A percentile compares a stretch with the other conserved stretches of the same genome.
Evolutionary conservation across 2,113 vertebrate genomes (phyloP).

Genomic region (Electrona antarctica): DNA sequence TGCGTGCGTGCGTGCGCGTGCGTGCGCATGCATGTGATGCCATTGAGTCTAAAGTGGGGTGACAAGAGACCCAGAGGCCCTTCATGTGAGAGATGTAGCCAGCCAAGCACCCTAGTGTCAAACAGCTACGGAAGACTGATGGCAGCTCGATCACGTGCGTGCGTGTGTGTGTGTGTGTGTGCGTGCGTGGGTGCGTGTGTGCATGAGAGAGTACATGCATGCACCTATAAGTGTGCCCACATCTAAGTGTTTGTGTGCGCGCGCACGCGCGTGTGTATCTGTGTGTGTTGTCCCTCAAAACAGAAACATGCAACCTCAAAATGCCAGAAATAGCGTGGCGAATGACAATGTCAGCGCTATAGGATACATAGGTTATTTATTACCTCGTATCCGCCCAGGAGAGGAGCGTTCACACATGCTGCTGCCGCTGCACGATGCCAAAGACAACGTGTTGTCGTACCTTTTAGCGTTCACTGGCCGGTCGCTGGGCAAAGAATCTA

Average conservation of each 20-base stretch:
- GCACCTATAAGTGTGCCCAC: neutral
- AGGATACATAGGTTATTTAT: slow-evolving; percentile 13
- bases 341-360: slow-evolving; percentile 49
- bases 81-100: slow-evolving; percentile 35
- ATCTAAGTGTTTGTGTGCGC: neutral
- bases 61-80: slow-evolving; percentile 54
- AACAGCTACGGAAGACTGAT: slow-evolving; percentile 65
- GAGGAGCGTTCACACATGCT: neutral
- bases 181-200: neutral
- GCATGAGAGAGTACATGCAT: neutral
- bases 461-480: neutral
- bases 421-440: slow-evolving; percentile 18
- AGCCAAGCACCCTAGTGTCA: slow-evolving; percentile 59
- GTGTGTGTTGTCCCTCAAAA: slow-evolving; percentile 24
- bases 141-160: slow-evolving; percentile 18
- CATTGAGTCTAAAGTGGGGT: slow-evolving; percentile 32
- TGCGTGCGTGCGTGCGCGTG: slow-evolving; percentile 3
- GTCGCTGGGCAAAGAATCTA: too few relatives aligned
- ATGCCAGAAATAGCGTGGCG: slow-evolving; percentile 48
- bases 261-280: slow-evolving; percentile 10
- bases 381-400: slow-evolving; percentile 15
- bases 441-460: neutral
- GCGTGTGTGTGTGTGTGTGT: neutral
- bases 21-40: slow-evolving; percentile 9
- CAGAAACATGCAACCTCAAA: slow-evolving; percentile 44